Base-by-base conservation (phyloP, 92 coral and sea anemone species). In the Phymanthus crucifer region DNA sequence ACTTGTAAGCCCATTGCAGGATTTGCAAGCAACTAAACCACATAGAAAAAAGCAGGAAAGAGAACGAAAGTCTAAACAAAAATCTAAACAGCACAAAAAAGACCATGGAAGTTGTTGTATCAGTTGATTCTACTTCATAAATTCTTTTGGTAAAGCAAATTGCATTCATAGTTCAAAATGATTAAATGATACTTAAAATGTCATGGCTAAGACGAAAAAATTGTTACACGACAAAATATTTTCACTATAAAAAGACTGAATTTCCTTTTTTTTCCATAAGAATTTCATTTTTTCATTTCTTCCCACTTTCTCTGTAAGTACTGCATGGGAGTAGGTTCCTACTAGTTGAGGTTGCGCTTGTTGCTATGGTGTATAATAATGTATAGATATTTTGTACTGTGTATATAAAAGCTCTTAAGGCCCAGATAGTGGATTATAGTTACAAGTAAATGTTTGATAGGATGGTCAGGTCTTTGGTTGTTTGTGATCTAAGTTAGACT, bases 381-480 rank as follows among this genome's bases (percentile, higher is more conserved):
- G 18, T 47, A 74, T 74, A 14, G 29, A 29, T 64, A 17, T 66
- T 72, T 46, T 46, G 34, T 26, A 48, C 40, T 74, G 75, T 74
- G 75, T 71, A 71, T 19, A 71, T 66, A 66, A 74, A 38, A 71
- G 81, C 46, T 77, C 57, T 23, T 32, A 40, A 77, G 34, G 48
- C 54, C 35, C 32, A 47, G 40, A 61, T 47, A 69, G 73, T 69
- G 81, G 40, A 43, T n/a, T 11, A 10, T 24, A 77, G 81, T 77
- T 77, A 77, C 81, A 29, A 45, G 69, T 77, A 61, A 75, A 79
- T 67, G 83, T 69, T 40, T 66, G 83, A 79, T 65, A 78, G 72
- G 82, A 78, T 78, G 83, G 83, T 79, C 32, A 79, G 83, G 83
- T 17, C 83, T 79, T 79, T 79, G 83, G 83, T 77, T 64, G 72